Conservation (phyloP, 64 coral and sea anemone species). For the Montipora capricornis region DNA sequence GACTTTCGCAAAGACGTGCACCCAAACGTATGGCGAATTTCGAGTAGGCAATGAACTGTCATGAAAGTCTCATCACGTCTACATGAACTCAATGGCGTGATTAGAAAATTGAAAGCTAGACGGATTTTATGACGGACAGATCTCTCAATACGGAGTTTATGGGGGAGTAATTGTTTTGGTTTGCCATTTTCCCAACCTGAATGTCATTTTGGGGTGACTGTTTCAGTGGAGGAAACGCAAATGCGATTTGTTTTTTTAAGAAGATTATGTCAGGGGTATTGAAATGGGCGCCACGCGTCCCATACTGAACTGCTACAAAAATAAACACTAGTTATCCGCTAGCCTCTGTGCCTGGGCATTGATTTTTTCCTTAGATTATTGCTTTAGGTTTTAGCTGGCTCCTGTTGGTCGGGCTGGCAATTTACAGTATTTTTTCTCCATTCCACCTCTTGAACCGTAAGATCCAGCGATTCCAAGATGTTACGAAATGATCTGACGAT, state of each 20-base stretch:
- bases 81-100: too few species aligned
- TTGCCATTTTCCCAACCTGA: neutral
- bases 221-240: neutral
- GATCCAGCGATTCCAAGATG: too few species aligned
- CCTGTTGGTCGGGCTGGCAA: neutral
- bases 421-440: too few species aligned
- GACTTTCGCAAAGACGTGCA: too few species aligned
- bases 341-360: neutral
- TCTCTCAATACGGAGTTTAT: neutral
- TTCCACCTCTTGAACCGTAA: too few species aligned
- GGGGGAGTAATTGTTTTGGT: neutral
- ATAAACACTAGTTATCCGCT: neutral
- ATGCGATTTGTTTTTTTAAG: neutral
- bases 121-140: too few species aligned
- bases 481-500: too few species aligned
- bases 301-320: neutral
- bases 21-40: too few species aligned
- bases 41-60: too few species aligned
- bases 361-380: neutral
- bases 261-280: neutral
- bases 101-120: too few species aligned
- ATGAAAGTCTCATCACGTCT: too few species aligned
- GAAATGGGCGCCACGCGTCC: constrained; percentile 17
- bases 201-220: neutral
- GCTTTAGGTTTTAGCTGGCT: neutral